Conservation (phyloP, 2,888 invertebrate genomes). For the Lasius fuliginosus region DNA sequence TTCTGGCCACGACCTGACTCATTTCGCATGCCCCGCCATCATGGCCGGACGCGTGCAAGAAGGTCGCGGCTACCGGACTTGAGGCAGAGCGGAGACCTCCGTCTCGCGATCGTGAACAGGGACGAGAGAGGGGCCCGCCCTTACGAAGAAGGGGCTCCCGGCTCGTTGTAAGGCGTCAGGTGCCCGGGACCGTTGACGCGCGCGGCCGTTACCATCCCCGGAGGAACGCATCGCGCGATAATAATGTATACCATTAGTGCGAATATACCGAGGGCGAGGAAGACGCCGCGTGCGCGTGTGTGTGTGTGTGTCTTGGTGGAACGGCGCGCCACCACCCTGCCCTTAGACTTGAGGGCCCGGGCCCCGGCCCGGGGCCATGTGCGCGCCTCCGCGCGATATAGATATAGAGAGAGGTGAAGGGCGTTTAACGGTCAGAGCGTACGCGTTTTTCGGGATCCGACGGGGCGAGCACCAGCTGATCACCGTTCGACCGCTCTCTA, state of each 20-base stretch:
- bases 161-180: slow-evolving; percentile 84
- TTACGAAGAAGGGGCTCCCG: slow-evolving; percentile 44
- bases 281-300: slow-evolving; percentile 73
- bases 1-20: slow-evolving; percentile 16
- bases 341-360: slow-evolving; percentile 77
- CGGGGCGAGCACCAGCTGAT: slow-evolving; percentile 84
- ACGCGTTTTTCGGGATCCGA: slow-evolving; percentile 76
- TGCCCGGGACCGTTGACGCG: slow-evolving; percentile 84
- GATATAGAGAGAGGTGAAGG: slow-evolving; percentile 74
- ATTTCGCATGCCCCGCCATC: slow-evolving; percentile 34
- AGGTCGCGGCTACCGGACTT: slow-evolving; percentile 63
- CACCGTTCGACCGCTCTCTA: slow-evolving; percentile 38
- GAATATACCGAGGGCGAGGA: slow-evolving; percentile 73
- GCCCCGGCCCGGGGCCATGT: slow-evolving; percentile 79
- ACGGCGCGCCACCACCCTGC: slow-evolving; percentile 57
- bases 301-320: slow-evolving; percentile 76
- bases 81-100: slow-evolving; percentile 22
- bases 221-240: slow-evolving; percentile 74
- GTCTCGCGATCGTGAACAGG: slow-evolving; percentile 69
- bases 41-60: slow-evolving; percentile 49
- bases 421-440: slow-evolving; percentile 81
- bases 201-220: slow-evolving; percentile 82
- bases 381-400: slow-evolving; percentile 71
- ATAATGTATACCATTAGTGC: slow-evolving; percentile 85
- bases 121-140: slow-evolving; percentile 68